Base-by-base conservation (phyloP, 2,888 invertebrate species). In the Digitonthophagus gazella region DNA sequence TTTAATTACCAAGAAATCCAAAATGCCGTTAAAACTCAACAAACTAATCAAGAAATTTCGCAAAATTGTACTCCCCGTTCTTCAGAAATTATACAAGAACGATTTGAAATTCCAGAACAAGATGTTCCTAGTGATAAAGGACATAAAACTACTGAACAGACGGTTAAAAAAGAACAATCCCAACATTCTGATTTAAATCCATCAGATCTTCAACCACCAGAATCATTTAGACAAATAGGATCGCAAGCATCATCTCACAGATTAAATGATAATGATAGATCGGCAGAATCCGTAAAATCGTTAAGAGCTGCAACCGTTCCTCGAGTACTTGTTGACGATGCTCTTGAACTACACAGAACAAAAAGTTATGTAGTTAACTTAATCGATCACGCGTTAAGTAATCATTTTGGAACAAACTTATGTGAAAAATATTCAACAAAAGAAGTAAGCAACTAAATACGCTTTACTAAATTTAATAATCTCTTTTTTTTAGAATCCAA, bases 331-430 rank as follows among this genome's bases (percentile, higher is more conserved):
- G 66, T 69, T 6, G 69, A 69, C 20, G 77, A 82, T 28, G 83
- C 83, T 4, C 69, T 83, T 68, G 84, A 85, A 72, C 72, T 85
- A 54, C 83, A 83, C 55, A 76, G 80, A 19, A 83, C 82, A 1
- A 85, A 85, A 71, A 84, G 82, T 71, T 83, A 83, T 69, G 84
- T 85, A 57, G 80, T 85, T 1, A 81, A 81, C 74, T 75, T 85
- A 63, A 85, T 85, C 67, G 85, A 85, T 68, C 78, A 81, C 58
- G 84, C 84, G 2, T 74, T 85, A 3, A 84, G 83, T 71, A 82
- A 79, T 56, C 84, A 84, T 69, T 75, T 84, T 61, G 82, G 83
- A n/a, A 83, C 82, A 2, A 72, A 67, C 55, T 20, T 70, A 3
- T 72, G 70, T n/a, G 73, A 74, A 56, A 71, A 71, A 18, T 71